Conservation (phyloP, 2,888 invertebrate species). For the Pseudococcus viburni region DNA sequence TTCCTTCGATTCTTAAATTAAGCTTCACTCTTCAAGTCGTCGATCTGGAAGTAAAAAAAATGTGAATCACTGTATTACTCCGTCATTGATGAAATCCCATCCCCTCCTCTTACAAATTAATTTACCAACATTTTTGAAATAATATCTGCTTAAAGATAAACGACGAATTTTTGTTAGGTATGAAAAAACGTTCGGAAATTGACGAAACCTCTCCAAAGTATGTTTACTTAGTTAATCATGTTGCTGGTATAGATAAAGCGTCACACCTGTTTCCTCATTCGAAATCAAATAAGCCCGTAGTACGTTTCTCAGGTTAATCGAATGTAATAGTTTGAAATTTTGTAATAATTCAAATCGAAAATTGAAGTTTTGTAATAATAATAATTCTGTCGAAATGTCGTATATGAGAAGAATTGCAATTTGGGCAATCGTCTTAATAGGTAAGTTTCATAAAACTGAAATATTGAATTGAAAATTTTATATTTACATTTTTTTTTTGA, state of each 20-base stretch:
- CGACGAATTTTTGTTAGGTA: neutral
- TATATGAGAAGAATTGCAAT: neutral
- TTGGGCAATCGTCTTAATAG: neutral
- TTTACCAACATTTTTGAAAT: neutral
- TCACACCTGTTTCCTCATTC: slow-evolving; percentile 48
- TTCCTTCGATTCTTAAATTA: neutral
- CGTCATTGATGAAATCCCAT: neutral
- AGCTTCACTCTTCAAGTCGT: neutral
- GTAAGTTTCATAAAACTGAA: neutral
- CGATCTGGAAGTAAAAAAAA: neutral
- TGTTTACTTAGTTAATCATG: slow-evolving; percentile 53
- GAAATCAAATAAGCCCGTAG: neutral
- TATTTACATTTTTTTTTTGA: neutral
- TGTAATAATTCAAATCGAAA: neutral
- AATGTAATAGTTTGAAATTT: neutral
- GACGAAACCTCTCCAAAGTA: neutral
- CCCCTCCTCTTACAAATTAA: neutral
- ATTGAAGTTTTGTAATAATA: neutral
- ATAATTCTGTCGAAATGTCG: neutral
- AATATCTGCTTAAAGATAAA: neutral
- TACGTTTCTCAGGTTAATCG: neutral
- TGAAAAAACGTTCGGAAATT: neutral
- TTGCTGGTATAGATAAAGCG: slow-evolving; percentile 29
- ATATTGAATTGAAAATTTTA: neutral
- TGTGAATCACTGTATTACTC: neutral